Percentiles rank a stretch among this genome's conserved stretches.
Evolutionary conservation across 2,888 invertebrate species (phyloP).

Genomic region (Malacosoma neustria): DNA sequence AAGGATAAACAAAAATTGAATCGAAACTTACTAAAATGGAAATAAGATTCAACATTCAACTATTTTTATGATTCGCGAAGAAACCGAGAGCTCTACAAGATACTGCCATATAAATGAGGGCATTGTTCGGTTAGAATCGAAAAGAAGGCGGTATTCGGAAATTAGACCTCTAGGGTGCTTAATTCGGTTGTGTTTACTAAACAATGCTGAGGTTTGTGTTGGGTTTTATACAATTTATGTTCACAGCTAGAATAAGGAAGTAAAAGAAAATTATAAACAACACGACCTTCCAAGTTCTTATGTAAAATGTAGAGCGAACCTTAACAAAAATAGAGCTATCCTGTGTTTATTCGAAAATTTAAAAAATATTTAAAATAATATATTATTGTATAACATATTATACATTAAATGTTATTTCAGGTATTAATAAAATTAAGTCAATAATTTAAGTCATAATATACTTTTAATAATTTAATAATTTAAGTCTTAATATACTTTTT

Average conservation of each 20-base stretch:
- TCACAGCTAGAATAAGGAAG: no score
- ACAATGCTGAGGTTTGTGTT: neutral
- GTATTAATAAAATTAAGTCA: slow-evolving; percentile 1
- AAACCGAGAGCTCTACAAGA: neutral
- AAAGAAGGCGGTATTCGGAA: neutral
- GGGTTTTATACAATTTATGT: neutral
- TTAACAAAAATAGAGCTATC: no score
- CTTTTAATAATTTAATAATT: no score
- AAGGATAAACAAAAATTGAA: neutral
- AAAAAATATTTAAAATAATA: no score
- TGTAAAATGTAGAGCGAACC: no score
- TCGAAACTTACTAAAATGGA: neutral
- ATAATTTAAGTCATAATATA: no score
- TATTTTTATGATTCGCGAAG: neutral
- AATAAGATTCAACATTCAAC: neutral
- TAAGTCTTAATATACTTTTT: no score
- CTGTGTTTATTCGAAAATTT: no score
- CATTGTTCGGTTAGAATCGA: neutral
- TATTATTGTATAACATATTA: no score
- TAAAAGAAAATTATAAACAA: no score
- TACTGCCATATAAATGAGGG: neutral
- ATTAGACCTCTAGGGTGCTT: neutral
- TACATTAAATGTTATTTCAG: neutral
- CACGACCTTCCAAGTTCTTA: no score
- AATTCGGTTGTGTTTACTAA: neutral